phyloP scores from a whole-genome alignment of 2,797 vertebrate species.

The Tokudaia muenninki region DNA sequence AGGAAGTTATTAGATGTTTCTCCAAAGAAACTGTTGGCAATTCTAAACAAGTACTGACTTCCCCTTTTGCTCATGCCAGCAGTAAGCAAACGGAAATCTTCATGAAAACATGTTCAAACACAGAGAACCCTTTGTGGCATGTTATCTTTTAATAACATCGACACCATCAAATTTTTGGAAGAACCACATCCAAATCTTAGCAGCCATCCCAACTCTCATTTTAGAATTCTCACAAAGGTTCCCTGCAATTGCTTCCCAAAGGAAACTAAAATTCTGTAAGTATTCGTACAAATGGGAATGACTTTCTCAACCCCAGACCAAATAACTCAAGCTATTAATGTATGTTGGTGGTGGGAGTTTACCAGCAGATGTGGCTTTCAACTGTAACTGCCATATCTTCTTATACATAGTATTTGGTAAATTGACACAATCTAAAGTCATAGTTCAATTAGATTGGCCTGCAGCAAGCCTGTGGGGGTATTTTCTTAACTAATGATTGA shows the following conservation, averaged over 20 bases:
- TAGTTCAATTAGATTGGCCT: neutral
- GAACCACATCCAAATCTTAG: neutral
- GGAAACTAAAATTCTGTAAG: neutral
- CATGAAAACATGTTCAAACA: neutral
- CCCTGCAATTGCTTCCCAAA: neutral
- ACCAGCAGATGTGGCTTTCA: neutral
- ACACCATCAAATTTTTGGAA: neutral
- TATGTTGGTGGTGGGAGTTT: neutral
- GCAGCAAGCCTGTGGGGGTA: neutral
- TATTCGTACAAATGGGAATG: neutral
- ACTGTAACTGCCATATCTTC: neutral
- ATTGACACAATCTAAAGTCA: neutral
- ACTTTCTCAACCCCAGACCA: neutral
- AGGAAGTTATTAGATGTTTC: constrained; percentile 91
- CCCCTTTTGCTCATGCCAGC: constrained; percentile 88
- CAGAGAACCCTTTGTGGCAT: neutral
- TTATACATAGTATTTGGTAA: neutral
- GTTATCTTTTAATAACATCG: neutral
- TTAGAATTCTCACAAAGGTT: neutral
- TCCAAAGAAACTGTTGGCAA: constrained; percentile 94
- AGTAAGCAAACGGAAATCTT: constrained; percentile 87
- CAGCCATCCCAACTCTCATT: neutral
- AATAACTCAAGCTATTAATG: neutral
- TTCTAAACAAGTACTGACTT: constrained; percentile 90
- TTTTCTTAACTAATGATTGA: neutral